phyloP scores from a whole-genome alignment of 2,888 invertebrate genomes.

The Empis livida region DNA sequence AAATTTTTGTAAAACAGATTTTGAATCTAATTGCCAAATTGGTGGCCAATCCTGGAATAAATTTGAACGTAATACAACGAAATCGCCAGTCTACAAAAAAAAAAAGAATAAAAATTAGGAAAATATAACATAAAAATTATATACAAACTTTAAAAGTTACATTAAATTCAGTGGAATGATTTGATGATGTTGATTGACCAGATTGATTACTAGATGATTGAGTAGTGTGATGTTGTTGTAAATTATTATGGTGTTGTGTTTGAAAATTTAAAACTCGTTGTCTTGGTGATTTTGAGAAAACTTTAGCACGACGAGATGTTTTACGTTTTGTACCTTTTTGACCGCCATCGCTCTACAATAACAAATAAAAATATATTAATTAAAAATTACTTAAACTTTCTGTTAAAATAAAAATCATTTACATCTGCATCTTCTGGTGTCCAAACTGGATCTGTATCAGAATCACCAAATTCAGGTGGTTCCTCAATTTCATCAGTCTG shows the following conservation, averaged over 20 bases:
- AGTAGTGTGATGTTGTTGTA: background rate
- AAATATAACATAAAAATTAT: background rate
- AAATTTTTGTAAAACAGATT: conserved; percentile 67
- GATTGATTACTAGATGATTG: background rate
- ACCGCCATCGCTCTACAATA: conserved; percentile 8
- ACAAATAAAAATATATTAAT: conserved; percentile 3
- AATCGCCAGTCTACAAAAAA: conserved; percentile 66
- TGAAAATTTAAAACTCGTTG: background rate
- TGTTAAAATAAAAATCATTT: conserved; percentile 14
- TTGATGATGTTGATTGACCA: conserved; percentile 3
- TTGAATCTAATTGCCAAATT: conserved; percentile 85
- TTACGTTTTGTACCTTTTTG: conserved; percentile 8
- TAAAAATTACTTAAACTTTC: too few species aligned
- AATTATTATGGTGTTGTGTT: conserved; percentile 1
- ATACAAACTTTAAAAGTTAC: background rate
- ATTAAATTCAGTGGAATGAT: conserved; percentile 9
- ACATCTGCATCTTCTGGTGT: conserved; percentile 48
- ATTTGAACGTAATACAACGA: conserved; percentile 75
- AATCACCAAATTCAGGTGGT: conserved; percentile 45
- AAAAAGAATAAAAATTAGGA: too few species aligned
- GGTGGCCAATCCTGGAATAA: conserved; percentile 69
- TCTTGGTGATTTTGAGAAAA: conserved; percentile 1
- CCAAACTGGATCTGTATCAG: conserved; percentile 64
- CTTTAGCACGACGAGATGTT: conserved; percentile 7
- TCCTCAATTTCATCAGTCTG: conserved; percentile 43